Percentiles rank a stretch among this genome's conserved stretches.
Evolutionary conservation across 2,113 vertebrate genomes (phyloP).

Genomic region (Campylorhamphus procurvoides): DNA sequence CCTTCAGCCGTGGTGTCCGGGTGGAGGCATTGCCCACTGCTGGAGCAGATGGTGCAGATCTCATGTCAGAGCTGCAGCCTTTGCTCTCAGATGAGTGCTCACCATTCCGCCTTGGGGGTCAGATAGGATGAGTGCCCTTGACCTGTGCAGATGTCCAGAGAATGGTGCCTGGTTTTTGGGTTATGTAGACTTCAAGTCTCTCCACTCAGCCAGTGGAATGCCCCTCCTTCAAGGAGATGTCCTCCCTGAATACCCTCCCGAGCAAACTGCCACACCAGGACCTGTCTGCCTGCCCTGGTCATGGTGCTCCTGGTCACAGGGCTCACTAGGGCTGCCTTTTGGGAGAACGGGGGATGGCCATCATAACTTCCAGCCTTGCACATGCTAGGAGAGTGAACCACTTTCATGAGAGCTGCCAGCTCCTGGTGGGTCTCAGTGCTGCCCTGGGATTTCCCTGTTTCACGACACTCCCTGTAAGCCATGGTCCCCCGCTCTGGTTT

Average conservation of each 20-base stretch:
- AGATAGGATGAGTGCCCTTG: not conserved
- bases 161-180: not conserved
- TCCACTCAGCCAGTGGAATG: not conserved
- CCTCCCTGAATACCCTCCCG: rapidly evolving
- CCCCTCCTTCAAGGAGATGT: not conserved
- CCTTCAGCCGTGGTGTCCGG: not conserved
- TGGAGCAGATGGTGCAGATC: not conserved
- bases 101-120: not conserved
- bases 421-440: not conserved
- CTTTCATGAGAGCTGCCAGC: rapidly evolving
- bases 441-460: not conserved
- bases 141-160: not conserved
- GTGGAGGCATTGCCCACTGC: not conserved
- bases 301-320: not conserved
- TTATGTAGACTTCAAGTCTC: not conserved
- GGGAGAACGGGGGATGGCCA: not conserved
- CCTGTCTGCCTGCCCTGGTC: not conserved
- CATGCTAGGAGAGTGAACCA: not conserved
- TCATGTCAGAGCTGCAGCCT: not conserved
- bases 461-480: not conserved
- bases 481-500: not conserved
- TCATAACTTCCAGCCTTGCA: not conserved
- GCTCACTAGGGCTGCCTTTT: not conserved
- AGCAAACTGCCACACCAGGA: no score
- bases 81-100: not conserved